Evolutionary conservation across 2,113 vertebrate species (phyloP), one percentile per base, ranked within the genome.

Genomic region (Zapornia atra): DNA sequence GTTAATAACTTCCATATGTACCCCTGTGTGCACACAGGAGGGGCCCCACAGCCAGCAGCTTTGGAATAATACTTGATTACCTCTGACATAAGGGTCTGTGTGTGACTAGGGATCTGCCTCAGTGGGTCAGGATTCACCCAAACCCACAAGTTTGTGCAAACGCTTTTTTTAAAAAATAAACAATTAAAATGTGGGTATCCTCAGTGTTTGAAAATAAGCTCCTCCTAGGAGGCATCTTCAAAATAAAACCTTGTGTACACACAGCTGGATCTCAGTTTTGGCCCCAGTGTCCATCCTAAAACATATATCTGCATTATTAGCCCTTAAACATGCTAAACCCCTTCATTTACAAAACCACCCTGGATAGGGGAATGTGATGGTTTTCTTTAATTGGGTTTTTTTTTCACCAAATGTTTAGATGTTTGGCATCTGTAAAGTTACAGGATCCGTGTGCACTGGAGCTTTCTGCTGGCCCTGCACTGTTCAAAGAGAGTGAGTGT

Each of bases 1-100:
- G 73, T 46, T 96, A 96, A 96, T 96, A 82, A 84, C 66, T 96
- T 97, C 95, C 92, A 92, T 94, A 91, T 96, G 96, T 85, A 88
- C 44, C 56, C 83, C 31, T 93, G 80, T 96, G 91, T 87, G 82
- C n/a, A n/a, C 79, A 53, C 83, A 87, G 92, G 70, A 95, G 92
- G 94, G 96, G 95, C 94, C 95, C 91, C 94, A 79, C 66, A 84
- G 83, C 83, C 80, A 79, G 92, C 94, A 86, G 96, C 65, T 89
- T 94, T 79, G 54, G 72, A 94, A 94, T 94, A 95, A 85, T 69
- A 72, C 84, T 96, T 85, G 91, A 92, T 94, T 96, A 85, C 73
- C 86, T 94, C 94, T 95, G 95, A 89, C 83, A 89, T 82, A 69
- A 73, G 78, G 69, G 88, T 91, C 94, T 96, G 91, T 66, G 10